Conservation (phyloP, 1,140 invertebrate species). For the Halotydeus destructor region DNA sequence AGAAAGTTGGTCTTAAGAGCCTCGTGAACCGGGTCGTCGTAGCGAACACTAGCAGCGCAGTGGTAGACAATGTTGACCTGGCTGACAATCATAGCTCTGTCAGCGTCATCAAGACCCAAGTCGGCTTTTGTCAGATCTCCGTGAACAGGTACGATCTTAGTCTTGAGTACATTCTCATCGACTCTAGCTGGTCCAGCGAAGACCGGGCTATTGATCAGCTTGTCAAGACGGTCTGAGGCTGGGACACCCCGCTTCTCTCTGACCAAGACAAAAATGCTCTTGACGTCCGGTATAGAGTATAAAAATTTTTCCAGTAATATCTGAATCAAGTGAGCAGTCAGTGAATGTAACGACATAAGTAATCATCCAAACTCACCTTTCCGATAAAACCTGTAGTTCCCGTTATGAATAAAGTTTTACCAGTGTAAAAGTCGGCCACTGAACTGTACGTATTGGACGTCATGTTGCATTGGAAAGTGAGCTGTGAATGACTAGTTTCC, state of each 20-base stretch:
- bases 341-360: too few species aligned
- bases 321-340: too few species aligned
- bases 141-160: conserved; percentile 58
- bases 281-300: conserved; percentile 24
- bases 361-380: too few species aligned
- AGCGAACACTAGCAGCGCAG: conserved; percentile 89
- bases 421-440: too few species aligned
- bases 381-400: too few species aligned
- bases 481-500: too few species aligned
- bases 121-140: conserved; percentile 73
- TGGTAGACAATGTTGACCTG: conserved; percentile 85
- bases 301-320: conserved; percentile 1
- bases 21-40: conserved; percentile 41
- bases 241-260: conserved; percentile 27
- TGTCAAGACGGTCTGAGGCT: conserved; percentile 12
- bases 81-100: conserved; percentile 43
- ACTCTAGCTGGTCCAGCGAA: conserved; percentile 25
- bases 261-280: conserved; percentile 45
- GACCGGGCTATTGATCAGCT: not conserved
- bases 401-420: too few species aligned
- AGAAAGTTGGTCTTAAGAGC: conserved; percentile 46
- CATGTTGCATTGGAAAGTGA: too few species aligned
- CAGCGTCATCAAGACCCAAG: conserved; percentile 55
- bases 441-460: too few species aligned
- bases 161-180: conserved; percentile 48